These are phyloP conservation scores for Prunella fulvescens DNA, from an alignment of 2,113 vertebrate species.

Conservation along the genomic window DNA sequence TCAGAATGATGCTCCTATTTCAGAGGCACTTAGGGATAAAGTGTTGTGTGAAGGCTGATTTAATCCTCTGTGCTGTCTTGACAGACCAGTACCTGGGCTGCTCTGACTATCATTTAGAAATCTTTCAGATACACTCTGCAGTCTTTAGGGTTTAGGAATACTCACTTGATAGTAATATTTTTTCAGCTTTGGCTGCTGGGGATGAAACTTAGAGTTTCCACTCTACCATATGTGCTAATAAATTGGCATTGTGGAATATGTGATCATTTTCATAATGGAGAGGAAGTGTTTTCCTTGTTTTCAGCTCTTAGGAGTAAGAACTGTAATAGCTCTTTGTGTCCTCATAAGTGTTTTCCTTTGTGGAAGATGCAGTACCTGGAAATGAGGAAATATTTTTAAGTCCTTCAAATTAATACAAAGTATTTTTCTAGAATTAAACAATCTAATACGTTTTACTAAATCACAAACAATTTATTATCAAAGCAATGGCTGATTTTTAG, in stretches of 20 bases:
- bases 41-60: constrained; percentile 9
- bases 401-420: neutral
- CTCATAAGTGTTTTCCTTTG: neutral
- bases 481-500: neutral
- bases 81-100: neutral
- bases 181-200: neutral
- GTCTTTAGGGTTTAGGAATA: neutral
- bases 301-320: neutral
- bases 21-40: constrained; percentile 24
- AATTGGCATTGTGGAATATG: neutral
- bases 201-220: constrained; percentile 30
- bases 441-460: neutral
- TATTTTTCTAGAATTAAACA: neutral
- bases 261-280: neutral
- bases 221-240: neutral
- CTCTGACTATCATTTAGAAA: neutral
- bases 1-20: constrained; percentile 56
- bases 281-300: constrained; percentile 4
- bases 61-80: constrained; percentile 26
- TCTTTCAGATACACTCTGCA: constrained; percentile 15
- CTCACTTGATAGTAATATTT: neutral
- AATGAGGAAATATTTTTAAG: neutral
- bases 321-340: neutral
- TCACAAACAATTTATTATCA: neutral
- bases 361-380: neutral